Conservation (phyloP, 2,797 vertebrate species). For the Mormyrus proboscirostris region DNA sequence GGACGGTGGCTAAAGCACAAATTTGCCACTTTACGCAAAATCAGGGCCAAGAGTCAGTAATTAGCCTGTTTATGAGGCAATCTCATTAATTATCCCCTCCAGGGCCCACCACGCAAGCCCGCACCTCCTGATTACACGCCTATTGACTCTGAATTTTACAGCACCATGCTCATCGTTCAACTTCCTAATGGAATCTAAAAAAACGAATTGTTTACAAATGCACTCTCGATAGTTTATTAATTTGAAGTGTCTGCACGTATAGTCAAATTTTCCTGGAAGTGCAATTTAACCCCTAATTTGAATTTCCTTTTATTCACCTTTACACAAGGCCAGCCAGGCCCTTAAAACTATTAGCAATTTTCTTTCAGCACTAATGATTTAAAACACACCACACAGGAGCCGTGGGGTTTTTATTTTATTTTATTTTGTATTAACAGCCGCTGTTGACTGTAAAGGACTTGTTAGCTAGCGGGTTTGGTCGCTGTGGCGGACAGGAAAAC, state of each 20-base stretch:
- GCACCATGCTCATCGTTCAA: conserved; percentile 51
- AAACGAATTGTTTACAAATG: conserved; percentile 69
- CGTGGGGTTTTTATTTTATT: conserved; percentile 45
- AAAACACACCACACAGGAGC: conserved; percentile 54
- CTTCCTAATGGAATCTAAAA: conserved; percentile 67
- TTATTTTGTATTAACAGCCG: conserved; percentile 49
- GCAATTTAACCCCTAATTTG: conserved; percentile 64
- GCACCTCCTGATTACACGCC: conserved; percentile 64
- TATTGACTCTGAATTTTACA: conserved; percentile 64
- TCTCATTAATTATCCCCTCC: conserved; percentile 66
- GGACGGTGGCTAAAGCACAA: conserved; percentile 57
- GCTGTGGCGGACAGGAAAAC: background rate
- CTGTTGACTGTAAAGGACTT: conserved; percentile 45
- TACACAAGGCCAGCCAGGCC: conserved; percentile 57
- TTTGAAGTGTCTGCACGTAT: conserved; percentile 61
- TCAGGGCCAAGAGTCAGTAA: conserved; percentile 65
- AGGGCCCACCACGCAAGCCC: conserved; percentile 49
- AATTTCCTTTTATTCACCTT: conserved; percentile 63
- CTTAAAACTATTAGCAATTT: conserved; percentile 57
- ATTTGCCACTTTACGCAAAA: conserved; percentile 60
- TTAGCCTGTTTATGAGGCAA: conserved; percentile 70
- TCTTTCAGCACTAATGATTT: conserved; percentile 52
- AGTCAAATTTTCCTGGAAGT: conserved; percentile 67
- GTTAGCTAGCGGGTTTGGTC: conserved; percentile 32
- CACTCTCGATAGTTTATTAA: conserved; percentile 56